A percentile compares a stretch with the other conserved stretches of the same genome.
Conservation (phyloP, 2,113 vertebrate species). For the Phalacrocorax aristotelis region DNA sequence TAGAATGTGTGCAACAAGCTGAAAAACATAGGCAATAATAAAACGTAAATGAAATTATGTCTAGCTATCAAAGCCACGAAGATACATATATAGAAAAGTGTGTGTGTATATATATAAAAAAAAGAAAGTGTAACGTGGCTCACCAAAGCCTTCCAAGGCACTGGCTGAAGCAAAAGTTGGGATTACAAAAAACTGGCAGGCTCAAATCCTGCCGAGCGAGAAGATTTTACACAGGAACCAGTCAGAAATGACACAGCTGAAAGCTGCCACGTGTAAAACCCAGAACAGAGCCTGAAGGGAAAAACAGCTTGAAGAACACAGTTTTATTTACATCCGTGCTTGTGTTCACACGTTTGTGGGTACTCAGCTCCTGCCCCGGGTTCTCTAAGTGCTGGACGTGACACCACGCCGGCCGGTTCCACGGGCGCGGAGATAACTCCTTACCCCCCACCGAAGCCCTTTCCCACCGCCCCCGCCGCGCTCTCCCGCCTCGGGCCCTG, state of each 20-base stretch:
- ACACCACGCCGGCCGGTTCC: background rate
- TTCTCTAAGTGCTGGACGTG: rapidly evolving
- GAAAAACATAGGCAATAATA: background rate
- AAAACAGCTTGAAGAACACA: rapidly evolving
- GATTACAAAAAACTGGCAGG: background rate
- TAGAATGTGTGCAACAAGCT: rapidly evolving
- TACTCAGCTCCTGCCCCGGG: rapidly evolving
- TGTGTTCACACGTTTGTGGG: rapidly evolving
- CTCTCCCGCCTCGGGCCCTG: rapidly evolving
- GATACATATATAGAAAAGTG: no score
- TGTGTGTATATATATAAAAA: no score
- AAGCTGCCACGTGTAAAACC: background rate
- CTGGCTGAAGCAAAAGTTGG: background rate
- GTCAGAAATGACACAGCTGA: background rate
- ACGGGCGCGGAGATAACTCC: rapidly evolving
- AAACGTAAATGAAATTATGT: background rate
- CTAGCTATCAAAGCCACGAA: background rate
- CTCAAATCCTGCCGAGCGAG: background rate
- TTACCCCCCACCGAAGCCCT: rapidly evolving
- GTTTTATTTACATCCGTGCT: background rate
- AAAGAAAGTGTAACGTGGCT: background rate
- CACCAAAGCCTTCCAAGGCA: background rate
- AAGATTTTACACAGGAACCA: background rate
- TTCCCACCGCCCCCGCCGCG: rapidly evolving
- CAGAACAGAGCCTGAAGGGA: rapidly evolving